A percentile compares a stretch with the other conserved stretches of the same genome.
Evolutionary conservation across 2,888 invertebrate species (phyloP).

Genomic region (Drosophila subsilvestris): DNA sequence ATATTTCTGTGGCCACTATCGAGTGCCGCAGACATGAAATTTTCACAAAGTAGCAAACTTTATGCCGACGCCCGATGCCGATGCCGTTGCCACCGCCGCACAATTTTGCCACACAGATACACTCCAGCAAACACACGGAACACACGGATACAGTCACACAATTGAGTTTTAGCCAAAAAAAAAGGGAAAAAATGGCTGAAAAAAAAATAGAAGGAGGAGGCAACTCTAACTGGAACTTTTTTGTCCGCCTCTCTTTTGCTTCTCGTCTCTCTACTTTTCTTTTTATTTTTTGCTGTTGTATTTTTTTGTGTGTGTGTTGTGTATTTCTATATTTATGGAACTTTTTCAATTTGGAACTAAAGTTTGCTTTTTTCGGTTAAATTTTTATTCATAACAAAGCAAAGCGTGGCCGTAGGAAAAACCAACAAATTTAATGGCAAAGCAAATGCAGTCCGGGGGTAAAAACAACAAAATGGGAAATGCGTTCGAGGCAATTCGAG

Average conservation of each 20-base stretch:
- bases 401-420: constrained; percentile 61
- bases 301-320: constrained; percentile 14
- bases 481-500: constrained; percentile 26
- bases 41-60: constrained; percentile 76
- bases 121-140: constrained; percentile 13
- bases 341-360: constrained; percentile 79
- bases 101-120: constrained; percentile 39
- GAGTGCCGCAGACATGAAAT: constrained; percentile 77
- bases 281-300: constrained; percentile 8
- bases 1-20: constrained; percentile 71
- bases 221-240: constrained; percentile 64
- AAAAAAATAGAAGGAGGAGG: constrained; percentile 36
- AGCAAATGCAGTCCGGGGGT: constrained; percentile 13
- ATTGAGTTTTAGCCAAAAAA: constrained; percentile 68
- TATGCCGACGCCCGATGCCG: constrained; percentile 56
- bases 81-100: constrained; percentile 40
- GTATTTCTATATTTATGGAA: constrained; percentile 76
- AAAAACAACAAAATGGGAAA: constrained; percentile 2
- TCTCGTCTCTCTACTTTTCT: constrained; percentile 9
- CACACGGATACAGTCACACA: constrained; percentile 32
- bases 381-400: constrained; percentile 78
- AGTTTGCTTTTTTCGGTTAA: constrained; percentile 68
- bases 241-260: constrained; percentile 38
- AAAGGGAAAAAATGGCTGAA: constrained; percentile 18
- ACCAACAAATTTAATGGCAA: constrained; percentile 47